Evolutionary conservation across 2,797 vertebrate species (phyloP), one percentile per base, ranked within the genome.

Genomic region (Steatocranus sp.): DNA sequence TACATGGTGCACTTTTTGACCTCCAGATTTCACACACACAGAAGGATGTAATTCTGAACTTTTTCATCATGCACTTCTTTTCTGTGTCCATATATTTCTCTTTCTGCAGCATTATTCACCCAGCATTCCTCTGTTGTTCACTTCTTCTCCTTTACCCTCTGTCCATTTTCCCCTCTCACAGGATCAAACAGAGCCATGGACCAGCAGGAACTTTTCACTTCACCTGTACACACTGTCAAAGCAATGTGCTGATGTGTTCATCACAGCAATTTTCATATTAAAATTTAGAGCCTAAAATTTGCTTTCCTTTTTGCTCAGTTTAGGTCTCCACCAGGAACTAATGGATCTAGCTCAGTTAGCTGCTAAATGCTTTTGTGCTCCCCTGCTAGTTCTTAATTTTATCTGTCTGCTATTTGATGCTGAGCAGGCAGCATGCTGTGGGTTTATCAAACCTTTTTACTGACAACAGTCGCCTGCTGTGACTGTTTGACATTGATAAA

Each of bases 121-220:
- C 49, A 87, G 79, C 84, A 18, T 83, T 63, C 53, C 34, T 56
- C 63, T 41, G 54, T 82, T 82, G 75, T 84, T 86, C 87, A 50
- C 36, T 46, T 63, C 63, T 82, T 43, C 34, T 76, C 73, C 20
- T 66, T 34, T 51, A n/a, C 46, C 48, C 36, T 41, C 54, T 8
- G 17, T 63, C 58, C 83, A 27, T 88, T 89, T 81, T 84, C 76
- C 41, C 46, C 54, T 66, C 83, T 88, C 48, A 66, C 68, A 83
- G 86, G 81, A 88, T 88, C 83, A 92, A 87, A 91, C 76, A 63
- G 58, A 48, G 80, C 83, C 82, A 53, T 61, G 30, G 74, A 74
- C 36, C 43, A 86, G 68, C 11, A 11, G 76, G 77, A 88, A 50
- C 81, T 78, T 82, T 58, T 49, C 78, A 78, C 77, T 84, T 82